Conservation (phyloP, 2,888 invertebrate species). For the Agonopterix subpropinquella region DNA sequence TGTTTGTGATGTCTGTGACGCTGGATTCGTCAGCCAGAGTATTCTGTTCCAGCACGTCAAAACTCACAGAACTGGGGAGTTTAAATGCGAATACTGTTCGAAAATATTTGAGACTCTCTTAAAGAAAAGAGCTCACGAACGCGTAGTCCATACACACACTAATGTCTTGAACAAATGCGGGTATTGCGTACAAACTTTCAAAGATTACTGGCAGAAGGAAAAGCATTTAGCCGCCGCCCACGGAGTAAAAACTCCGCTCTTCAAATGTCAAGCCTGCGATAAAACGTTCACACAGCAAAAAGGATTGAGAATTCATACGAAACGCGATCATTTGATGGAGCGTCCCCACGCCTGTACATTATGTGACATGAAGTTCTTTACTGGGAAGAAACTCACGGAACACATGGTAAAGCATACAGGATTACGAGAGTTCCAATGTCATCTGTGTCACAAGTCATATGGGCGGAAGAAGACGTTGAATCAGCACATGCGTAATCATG, state of each 20-base stretch:
- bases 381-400: slow-evolving; percentile 32
- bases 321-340: slow-evolving; percentile 44
- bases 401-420: slow-evolving; percentile 46
- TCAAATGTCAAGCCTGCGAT: slow-evolving; percentile 44
- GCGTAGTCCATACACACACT: slow-evolving; percentile 26
- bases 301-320: slow-evolving; percentile 35
- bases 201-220: slow-evolving; percentile 16
- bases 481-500: slow-evolving; percentile 41
- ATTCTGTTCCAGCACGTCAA: slow-evolving; percentile 24
- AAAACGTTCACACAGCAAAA: slow-evolving; percentile 33
- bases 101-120: slow-evolving; percentile 20
- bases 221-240: slow-evolving; percentile 19
- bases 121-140: slow-evolving; percentile 20
- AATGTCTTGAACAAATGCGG: slow-evolving; percentile 19
- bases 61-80: slow-evolving; percentile 21
- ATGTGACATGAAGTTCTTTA: slow-evolving; percentile 41
- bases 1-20: slow-evolving; percentile 26
- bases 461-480: slow-evolving; percentile 40
- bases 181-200: slow-evolving; percentile 21
- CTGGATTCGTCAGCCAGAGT: slow-evolving; percentile 26
- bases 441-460: slow-evolving; percentile 37
- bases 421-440: slow-evolving; percentile 36
- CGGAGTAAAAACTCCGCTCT: slow-evolving; percentile 13
- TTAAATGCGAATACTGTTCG: slow-evolving; percentile 20
- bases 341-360: slow-evolving; percentile 32